A percentile compares a stretch with the other conserved stretches of the same genome.
Evolutionary conservation across 2,888 invertebrate genomes (phyloP).

Genomic region (Tenthredo livida): DNA sequence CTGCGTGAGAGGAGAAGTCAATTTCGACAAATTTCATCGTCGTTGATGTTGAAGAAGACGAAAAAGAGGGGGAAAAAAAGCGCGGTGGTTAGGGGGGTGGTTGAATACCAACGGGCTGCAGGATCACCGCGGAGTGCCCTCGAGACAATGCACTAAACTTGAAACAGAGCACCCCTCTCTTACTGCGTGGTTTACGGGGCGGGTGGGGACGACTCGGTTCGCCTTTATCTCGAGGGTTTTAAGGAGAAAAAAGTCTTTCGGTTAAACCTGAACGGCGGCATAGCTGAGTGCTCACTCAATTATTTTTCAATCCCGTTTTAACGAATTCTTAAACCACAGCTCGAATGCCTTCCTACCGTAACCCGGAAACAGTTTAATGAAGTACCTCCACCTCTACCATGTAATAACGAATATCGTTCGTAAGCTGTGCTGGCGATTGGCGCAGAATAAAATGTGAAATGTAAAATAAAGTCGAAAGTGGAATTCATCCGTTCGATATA

Average conservation of each 20-base stretch:
- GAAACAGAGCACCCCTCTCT: background rate
- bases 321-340: constrained; percentile 7
- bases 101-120: background rate
- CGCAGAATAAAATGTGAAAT: background rate
- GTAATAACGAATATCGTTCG: constrained; percentile 1
- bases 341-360: background rate
- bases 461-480: background rate
- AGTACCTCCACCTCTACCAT: background rate
- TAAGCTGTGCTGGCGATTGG: background rate
- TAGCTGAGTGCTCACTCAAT: constrained; percentile 24
- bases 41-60: background rate
- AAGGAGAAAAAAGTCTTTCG: background rate
- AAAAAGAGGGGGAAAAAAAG: background rate
- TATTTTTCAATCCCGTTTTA: constrained; percentile 32
- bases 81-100: background rate
- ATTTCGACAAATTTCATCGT: constrained; percentile 8
- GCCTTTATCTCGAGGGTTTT: constrained; percentile 3
- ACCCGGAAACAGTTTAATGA: constrained; percentile 18
- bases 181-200: background rate
- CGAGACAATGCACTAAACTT: constrained; percentile 30
- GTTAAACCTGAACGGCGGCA: background rate
- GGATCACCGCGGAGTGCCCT: constrained; percentile 14
- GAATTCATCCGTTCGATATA: no score
- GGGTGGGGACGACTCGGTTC: background rate
- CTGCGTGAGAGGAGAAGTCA: no score